These are phyloP conservation scores for Calyptomena viridis DNA, from an alignment of 2,113 vertebrate genomes.

Conservation along the genomic window DNA sequence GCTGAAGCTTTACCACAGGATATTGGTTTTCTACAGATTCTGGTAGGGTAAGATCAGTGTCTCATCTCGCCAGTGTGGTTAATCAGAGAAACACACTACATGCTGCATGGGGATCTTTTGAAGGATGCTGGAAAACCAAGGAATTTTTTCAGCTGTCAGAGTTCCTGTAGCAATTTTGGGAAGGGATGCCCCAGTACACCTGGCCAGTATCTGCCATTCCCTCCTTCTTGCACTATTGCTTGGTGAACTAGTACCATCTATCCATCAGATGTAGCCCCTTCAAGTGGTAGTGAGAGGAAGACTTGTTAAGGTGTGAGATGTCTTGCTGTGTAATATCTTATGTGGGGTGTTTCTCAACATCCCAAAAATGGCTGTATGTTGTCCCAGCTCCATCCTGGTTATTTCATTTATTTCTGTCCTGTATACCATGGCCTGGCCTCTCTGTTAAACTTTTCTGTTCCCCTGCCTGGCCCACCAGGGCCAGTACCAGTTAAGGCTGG, in stretches of 20 bases:
- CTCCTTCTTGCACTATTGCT: neutral
- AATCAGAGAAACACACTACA: neutral
- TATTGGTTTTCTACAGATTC: conserved; percentile 49
- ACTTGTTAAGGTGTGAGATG: neutral
- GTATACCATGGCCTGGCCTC: neutral
- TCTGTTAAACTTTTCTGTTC: neutral
- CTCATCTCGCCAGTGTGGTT: neutral
- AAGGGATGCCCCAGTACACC: neutral
- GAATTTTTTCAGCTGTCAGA: neutral
- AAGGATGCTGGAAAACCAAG: neutral
- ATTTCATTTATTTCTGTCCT: neutral
- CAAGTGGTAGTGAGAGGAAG: neutral
- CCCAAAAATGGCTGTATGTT: neutral
- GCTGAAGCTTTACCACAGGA: conserved; percentile 48
- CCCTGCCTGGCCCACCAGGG: neutral
- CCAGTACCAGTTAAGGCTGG: neutral
- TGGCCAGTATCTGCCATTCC: neutral
- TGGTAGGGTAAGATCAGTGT: conserved; percentile 6
- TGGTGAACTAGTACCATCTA: neutral
- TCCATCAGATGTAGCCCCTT: neutral
- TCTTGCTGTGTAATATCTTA: neutral
- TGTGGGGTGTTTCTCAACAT: neutral
- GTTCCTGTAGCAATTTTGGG: neutral
- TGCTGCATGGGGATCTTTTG: neutral
- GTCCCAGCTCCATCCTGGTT: neutral